Base-by-base conservation (phyloP, 2,888 invertebrate genomes). In the Cremastinae sp. region DNA sequence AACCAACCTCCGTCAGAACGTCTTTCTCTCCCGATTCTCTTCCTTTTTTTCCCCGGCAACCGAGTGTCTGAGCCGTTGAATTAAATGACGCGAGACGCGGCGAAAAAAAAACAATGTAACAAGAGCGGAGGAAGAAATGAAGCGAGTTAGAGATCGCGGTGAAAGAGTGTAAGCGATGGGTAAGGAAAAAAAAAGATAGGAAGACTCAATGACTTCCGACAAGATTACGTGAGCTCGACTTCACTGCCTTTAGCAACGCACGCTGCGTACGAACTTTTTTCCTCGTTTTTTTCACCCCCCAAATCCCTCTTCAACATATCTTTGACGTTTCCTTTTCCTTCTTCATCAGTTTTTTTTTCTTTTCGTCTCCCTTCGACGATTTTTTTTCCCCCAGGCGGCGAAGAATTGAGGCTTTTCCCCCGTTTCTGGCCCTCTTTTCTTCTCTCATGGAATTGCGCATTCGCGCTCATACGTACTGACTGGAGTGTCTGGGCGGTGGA, bases 141-240 rank as follows among this genome's bases (percentile, higher is more conserved):
- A 66, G 39, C 8, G 14, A 49, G 22, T 22, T 61, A 16, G 22
- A 69, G 41, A 41, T 39, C 28, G 8, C 41, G 47, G 47, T 12
- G 56, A 35, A 45, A 66, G 37, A 18, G 28, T 20, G 20, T 37
- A 39, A 49, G 61, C 14, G 20, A 14, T 14, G 59, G 14, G 45
- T 43, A 20, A n/a, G n/a, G 9, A 20, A 12, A 20, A 28, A 20
- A 4, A 28, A 58, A 47, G 22, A 39, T 16, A 18, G 45, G 43
- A 47, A 45, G 37, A 45, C 71, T 75, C 53, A 45, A 76, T 76
- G 64, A 53, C 64, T 76, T 73, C 53, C 72, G 72, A 69, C 69
- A 69, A 69, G 64, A 73, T 73, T 73, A 69, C 72, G 68, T 53
- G 69, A 73, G 64, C 72, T 68, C 59, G 20, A 59, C 59, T 73